A percentile compares a stretch with the other conserved stretches of the same genome.
Conservation (phyloP, 2,888 invertebrate species). For the Drosophila kanekoi region DNA sequence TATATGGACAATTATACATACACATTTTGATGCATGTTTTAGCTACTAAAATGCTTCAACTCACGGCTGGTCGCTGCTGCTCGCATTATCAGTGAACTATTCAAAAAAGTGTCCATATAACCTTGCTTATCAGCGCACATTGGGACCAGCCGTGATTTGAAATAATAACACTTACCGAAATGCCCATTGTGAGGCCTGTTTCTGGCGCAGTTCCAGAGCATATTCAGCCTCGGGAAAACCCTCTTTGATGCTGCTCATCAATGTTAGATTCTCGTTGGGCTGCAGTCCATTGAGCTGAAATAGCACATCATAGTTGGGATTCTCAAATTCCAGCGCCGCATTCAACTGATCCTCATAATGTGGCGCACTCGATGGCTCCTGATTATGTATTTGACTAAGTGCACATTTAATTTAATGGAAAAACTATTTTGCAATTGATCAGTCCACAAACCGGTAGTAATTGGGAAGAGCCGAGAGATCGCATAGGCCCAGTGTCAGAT, state of each 20-base stretch:
- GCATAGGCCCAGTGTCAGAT: conserved; percentile 92
- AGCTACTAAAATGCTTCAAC: background rate
- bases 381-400: conserved; percentile 53
- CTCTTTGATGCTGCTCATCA: conserved; percentile 86
- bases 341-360: conserved; percentile 92
- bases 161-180: conserved; percentile 87
- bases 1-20: conserved; percentile 40
- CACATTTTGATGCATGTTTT: conserved; percentile 23
- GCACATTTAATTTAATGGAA: background rate
- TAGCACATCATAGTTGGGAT: conserved; percentile 94
- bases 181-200: conserved; percentile 97
- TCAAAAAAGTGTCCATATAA: background rate
- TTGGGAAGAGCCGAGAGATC: conserved; percentile 92
- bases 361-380: conserved; percentile 82
- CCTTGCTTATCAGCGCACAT: conserved; percentile 12
- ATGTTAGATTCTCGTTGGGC: conserved; percentile 78
- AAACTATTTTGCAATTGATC: too few species aligned
- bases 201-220: conserved; percentile 93
- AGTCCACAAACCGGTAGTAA: conserved; percentile 91
- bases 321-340: conserved; percentile 94
- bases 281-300: conserved; percentile 88
- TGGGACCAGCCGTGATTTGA: conserved; percentile 29
- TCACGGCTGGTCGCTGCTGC: conserved; percentile 30
- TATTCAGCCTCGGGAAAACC: conserved; percentile 93
- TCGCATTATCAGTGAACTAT: conserved; percentile 4